phyloP scores from a whole-genome alignment of 2,888 invertebrate genomes.

The Sialis fuliginosa region DNA sequence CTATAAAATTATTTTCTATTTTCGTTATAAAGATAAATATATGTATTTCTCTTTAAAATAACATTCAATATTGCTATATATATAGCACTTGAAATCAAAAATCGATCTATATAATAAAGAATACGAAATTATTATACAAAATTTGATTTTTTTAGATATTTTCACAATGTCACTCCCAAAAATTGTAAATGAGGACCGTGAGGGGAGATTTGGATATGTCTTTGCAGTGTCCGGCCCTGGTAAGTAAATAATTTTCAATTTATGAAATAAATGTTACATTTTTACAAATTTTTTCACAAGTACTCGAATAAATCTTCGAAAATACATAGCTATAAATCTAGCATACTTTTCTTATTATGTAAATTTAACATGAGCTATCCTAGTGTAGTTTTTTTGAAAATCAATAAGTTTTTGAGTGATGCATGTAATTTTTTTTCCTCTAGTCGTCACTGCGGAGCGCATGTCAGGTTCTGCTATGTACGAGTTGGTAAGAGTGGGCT shows the following conservation, averaged over 20 bases:
- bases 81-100: too few relatives aligned
- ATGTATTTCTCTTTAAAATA: too few relatives aligned
- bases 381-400: too few relatives aligned
- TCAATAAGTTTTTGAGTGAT: neutral
- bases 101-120: too few relatives aligned
- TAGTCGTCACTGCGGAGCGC: constrained; percentile 97
- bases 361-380: too few relatives aligned
- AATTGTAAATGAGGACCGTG: constrained; percentile 69
- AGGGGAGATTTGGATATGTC: constrained; percentile 84
- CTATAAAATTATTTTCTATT: too few relatives aligned
- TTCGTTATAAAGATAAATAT: too few relatives aligned
- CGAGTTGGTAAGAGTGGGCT: constrained; percentile 97
- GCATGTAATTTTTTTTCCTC: constrained; percentile 10
- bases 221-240: constrained; percentile 97
- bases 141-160: neutral
- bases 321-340: neutral
- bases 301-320: constrained; percentile 1
- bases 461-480: constrained; percentile 99
- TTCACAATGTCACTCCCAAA: constrained; percentile 53
- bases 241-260: constrained; percentile 23
- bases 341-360: too few relatives aligned
- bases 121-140: too few relatives aligned
- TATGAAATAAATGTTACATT: neutral
- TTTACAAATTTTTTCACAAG: neutral
- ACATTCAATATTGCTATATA: too few relatives aligned